phyloP scores from a whole-genome alignment of 2,888 invertebrate species.

The Lobophora halterata region DNA sequence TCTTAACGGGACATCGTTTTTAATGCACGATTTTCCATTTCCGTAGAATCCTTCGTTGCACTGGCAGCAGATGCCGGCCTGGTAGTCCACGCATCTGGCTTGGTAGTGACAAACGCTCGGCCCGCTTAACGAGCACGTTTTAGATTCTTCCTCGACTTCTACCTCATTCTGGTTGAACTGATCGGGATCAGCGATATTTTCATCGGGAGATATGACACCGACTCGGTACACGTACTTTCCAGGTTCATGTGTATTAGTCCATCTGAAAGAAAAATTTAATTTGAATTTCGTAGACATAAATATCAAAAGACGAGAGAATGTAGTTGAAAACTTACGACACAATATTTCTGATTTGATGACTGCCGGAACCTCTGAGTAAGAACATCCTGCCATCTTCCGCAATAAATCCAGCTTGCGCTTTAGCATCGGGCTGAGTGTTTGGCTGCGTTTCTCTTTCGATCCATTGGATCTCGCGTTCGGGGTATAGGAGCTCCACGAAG shows the following conservation, averaged over 20 bases:
- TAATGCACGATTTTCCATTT: conserved; percentile 94
- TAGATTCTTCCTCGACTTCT: conserved; percentile 69
- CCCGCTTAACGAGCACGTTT: conserved; percentile 83
- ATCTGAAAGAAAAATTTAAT: conserved; percentile 76
- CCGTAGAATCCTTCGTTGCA: conserved; percentile 94
- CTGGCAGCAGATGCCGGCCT: conserved; percentile 93
- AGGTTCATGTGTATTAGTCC: conserved; percentile 91
- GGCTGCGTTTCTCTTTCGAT: conserved; percentile 89
- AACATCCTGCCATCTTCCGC: conserved; percentile 89
- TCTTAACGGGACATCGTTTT: conserved; percentile 90
- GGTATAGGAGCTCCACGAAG: conserved; percentile 93
- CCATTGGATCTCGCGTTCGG: conserved; percentile 95
- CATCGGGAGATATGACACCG: conserved; percentile 83
- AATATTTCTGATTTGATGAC: conserved; percentile 91
- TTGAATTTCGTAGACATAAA: not conserved
- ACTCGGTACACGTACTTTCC: conserved; percentile 94
- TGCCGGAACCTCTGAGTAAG: conserved; percentile 92
- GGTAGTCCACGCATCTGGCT: conserved; percentile 91
- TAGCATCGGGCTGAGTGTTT: conserved; percentile 91
- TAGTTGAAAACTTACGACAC: conserved; percentile 82
- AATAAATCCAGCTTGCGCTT: conserved; percentile 96
- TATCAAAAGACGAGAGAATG: not conserved
- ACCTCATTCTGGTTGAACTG: conserved; percentile 66
- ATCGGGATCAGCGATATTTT: conserved; percentile 86
- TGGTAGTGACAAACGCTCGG: conserved; percentile 89